A percentile compares a stretch with the other conserved stretches of the same genome.
These are phyloP conservation scores for Melanogrammus aeglefinus DNA, from an alignment of 2,797 vertebrate species.

Conservation along the genomic window DNA sequence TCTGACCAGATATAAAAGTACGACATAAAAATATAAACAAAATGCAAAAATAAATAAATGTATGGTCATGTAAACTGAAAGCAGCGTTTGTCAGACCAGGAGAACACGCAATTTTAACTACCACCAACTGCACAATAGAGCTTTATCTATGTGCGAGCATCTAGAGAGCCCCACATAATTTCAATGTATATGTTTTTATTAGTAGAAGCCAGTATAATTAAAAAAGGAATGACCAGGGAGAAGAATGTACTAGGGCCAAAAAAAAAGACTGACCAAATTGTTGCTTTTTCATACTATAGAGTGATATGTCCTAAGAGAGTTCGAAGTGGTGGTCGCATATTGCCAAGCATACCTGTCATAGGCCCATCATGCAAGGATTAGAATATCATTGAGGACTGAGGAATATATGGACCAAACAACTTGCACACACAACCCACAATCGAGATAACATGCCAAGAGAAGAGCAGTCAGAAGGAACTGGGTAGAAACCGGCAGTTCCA, in stretches of 20 bases:
- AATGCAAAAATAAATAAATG: background rate
- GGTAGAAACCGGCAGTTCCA: slow-evolving; percentile 46
- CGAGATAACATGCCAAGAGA: slow-evolving; percentile 43
- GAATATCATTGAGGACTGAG: slow-evolving; percentile 31
- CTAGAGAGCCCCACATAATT: no score
- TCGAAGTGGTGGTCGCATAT: slow-evolving; percentile 58
- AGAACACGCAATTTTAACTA: background rate
- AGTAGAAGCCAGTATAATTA: background rate
- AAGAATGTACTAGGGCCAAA: no score
- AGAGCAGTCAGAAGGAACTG: slow-evolving; percentile 49
- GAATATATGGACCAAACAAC: slow-evolving; percentile 41
- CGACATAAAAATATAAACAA: background rate
- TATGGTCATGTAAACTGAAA: background rate
- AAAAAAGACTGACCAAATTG: background rate
- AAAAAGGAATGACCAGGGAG: background rate
- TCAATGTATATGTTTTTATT: background rate
- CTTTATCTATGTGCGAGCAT: background rate
- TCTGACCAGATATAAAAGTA: background rate
- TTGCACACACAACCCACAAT: slow-evolving; percentile 50
- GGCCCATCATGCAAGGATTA: slow-evolving; percentile 52
- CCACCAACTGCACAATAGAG: background rate
- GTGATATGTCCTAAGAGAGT: no score
- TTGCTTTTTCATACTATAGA: slow-evolving; percentile 37
- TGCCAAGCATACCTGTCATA: slow-evolving; percentile 58
- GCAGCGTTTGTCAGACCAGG: background rate